Evolutionary conservation across 2,113 vertebrate species (phyloP).

Genomic region (Baryphthengus martii): DNA sequence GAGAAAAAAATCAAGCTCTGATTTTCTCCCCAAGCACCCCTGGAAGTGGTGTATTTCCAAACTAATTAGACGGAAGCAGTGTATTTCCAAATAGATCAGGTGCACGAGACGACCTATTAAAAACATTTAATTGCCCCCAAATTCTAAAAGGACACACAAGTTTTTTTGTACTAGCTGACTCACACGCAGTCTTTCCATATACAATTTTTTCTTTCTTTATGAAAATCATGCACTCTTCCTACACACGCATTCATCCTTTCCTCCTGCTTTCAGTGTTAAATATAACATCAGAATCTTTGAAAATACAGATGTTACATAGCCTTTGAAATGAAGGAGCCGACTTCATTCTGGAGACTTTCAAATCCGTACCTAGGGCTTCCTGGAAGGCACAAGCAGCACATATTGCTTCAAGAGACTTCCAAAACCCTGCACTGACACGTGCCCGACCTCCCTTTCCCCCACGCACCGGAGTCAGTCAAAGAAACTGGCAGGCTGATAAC

Average conservation of each 20-base stretch:
- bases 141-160: not conserved
- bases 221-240: not conserved
- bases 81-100: not conserved
- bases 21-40: not conserved
- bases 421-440: not conserved
- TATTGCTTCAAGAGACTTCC: not conserved
- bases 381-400: not conserved
- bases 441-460: not conserved
- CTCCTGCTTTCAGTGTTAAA: not conserved
- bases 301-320: not conserved
- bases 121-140: not conserved
- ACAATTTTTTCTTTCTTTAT: not conserved
- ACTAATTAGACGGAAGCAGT: not conserved
- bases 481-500: not conserved
- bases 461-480: rapidly evolving
- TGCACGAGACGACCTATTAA: not conserved
- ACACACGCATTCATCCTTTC: not conserved
- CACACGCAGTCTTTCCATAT: not conserved
- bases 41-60: not conserved
- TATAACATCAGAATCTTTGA: not conserved
- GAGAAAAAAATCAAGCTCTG: not conserved
- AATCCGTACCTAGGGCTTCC: not conserved
- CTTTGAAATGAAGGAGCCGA: not conserved
- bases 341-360: not conserved
- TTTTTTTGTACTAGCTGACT: not conserved